Evolutionary conservation across 2,797 vertebrate genomes (phyloP), one percentile per base, ranked within the genome.

Genomic region (Cirrhinus molitorella): DNA sequence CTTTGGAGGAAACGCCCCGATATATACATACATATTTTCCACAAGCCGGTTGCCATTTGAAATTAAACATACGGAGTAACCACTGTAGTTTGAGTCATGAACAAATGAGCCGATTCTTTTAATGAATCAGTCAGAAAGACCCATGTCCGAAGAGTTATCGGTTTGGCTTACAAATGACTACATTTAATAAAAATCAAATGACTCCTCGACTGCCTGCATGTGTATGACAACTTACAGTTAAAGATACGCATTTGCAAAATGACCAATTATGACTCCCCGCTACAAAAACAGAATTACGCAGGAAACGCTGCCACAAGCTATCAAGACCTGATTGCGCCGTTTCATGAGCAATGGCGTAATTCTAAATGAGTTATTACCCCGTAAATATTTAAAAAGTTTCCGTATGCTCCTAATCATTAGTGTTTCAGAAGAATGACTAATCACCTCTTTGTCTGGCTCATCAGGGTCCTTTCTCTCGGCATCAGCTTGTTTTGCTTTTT

Each of bases 341-440:
- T 49, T 79, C n/a, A 71, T 77, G 57, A 77, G 72, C 79, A 83
- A 74, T 73, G 92, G 91, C 88, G 89, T 92, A 91, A 88, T 89
- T 89, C 31, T 76, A 85, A 73, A 77, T 94, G 91, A 94, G 91
- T 93, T 91, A 93, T 92, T 90, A 88, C 89, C 88, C 85, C 92
- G 90, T 93, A 94, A 94, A 95, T 93, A 94, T 94, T 94, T 94
- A 91, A 94, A 89, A 92, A 91, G 87, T 88, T 92, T 90, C 93
- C 92, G 88, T 91, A 89, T 87, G 83, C 90, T 92, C 86, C 91
- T 87, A 89, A 93, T 93, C 92, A 93, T 92, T 92, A 91, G 87
- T 83, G 86, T 89, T 92, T 92, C 90, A 90, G 85, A 91, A 91
- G 90, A 92, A 92, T 94, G 91, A 94, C 91, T 92, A 93, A 95